These are phyloP conservation scores for Pycnonotus jocosus DNA, from an alignment of 2,113 vertebrate species.

Conservation along the genomic window DNA sequence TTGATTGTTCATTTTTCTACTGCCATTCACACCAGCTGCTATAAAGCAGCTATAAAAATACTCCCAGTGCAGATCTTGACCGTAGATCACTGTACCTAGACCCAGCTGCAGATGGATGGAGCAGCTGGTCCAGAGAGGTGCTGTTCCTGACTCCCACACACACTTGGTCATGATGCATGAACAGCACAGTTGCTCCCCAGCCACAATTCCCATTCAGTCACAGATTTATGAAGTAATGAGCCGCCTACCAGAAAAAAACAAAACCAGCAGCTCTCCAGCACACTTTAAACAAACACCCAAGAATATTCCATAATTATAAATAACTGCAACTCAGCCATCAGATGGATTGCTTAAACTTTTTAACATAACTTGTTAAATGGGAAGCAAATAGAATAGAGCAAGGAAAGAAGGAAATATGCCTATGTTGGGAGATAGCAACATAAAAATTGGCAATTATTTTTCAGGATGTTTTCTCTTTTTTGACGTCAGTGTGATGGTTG, in stretches of 20 bases:
- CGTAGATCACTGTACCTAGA: constrained; percentile 66
- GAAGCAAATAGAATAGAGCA: neutral
- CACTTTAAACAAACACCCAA: constrained; percentile 55
- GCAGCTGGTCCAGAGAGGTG: constrained; percentile 76
- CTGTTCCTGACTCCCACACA: constrained; percentile 47
- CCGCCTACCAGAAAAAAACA: constrained; percentile 63
- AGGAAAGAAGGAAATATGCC: neutral
- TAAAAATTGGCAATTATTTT: neutral
- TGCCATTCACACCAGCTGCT: constrained; percentile 73
- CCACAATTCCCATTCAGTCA: constrained; percentile 61
- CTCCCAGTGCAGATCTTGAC: constrained; percentile 65
- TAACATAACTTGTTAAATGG: neutral
- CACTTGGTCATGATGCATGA: constrained; percentile 50
- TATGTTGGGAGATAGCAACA: neutral
- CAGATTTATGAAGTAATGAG: constrained; percentile 75
- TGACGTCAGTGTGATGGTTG: neutral
- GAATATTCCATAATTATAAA: constrained; percentile 30
- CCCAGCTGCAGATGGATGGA: constrained; percentile 76
- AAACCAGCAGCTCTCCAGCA: constrained; percentile 44
- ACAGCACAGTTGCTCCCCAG: constrained; percentile 56
- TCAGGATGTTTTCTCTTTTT: neutral
- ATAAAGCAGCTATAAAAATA: constrained; percentile 63
- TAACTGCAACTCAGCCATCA: constrained; percentile 1
- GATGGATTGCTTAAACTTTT: constrained; percentile 18
- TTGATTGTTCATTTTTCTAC: constrained; percentile 62